Evolutionary conservation across 2,888 invertebrate genomes (phyloP).

Genomic region (Alsophila aescularia): DNA sequence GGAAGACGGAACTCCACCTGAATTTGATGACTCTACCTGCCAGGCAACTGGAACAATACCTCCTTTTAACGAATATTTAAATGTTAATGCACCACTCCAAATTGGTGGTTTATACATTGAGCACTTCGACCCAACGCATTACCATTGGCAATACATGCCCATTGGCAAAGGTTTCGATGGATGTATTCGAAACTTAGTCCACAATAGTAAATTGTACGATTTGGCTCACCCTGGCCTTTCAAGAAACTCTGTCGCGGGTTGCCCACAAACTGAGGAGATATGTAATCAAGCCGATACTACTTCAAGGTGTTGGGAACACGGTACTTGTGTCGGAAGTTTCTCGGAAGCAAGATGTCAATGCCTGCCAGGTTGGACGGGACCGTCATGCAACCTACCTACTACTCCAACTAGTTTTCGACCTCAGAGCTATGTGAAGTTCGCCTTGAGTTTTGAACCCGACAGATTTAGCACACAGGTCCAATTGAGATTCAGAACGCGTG

Average conservation of each 20-base stretch:
- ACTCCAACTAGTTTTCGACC: conserved; percentile 96
- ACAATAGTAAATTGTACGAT: conserved; percentile 98
- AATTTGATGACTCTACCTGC: conserved; percentile 95
- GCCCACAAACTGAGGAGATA: conserved; percentile 96
- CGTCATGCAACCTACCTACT: conserved; percentile 93
- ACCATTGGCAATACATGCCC: conserved; percentile 96
- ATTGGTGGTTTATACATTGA: conserved; percentile 96
- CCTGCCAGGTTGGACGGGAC: conserved; percentile 97
- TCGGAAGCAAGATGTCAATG: conserved; percentile 96
- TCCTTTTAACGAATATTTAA: conserved; percentile 97
- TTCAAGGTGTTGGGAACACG: conserved; percentile 95
- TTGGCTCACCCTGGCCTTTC: conserved; percentile 96
- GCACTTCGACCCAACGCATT: conserved; percentile 94
- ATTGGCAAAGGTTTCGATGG: conserved; percentile 97
- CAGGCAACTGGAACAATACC: conserved; percentile 95
- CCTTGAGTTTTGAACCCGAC: conserved; percentile 96
- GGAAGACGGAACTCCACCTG: conserved; percentile 95
- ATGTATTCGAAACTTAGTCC: conserved; percentile 97
- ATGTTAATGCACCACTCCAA: conserved; percentile 97
- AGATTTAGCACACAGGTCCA: conserved; percentile 96
- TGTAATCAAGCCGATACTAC: conserved; percentile 95
- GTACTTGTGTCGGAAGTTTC: conserved; percentile 96
- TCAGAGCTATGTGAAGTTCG: conserved; percentile 98
- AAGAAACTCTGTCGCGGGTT: conserved; percentile 94
- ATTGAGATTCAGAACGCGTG: conserved; percentile 95